These are phyloP conservation scores for Proteles cristata DNA, from an alignment of 2,113 vertebrate genomes.

Conservation along the genomic window DNA sequence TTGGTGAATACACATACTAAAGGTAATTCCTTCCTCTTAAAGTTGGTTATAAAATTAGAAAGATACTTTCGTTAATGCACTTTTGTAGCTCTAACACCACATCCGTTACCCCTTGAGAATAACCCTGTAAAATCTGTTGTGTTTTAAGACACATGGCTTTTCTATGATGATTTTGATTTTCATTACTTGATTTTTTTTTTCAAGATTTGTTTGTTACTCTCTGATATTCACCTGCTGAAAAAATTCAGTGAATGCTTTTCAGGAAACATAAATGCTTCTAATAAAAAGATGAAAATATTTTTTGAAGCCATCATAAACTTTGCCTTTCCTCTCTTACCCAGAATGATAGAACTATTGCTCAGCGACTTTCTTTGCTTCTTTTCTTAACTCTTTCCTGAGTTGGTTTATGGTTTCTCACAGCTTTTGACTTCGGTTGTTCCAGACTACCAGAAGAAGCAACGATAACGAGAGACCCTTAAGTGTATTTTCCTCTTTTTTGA, in stretches of 20 bases:
- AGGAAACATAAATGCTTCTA: constrained; percentile 60
- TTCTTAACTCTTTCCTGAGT: not conserved
- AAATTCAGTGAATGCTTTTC: not conserved
- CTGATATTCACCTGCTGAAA: not conserved
- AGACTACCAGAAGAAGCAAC: not conserved
- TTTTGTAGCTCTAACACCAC: not conserved
- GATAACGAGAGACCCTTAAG: not conserved
- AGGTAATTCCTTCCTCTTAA: constrained; percentile 3
- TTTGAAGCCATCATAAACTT: not conserved
- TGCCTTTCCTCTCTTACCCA: not conserved
- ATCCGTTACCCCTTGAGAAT: not conserved
- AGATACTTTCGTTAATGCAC: constrained; percentile 31
- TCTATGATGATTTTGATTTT: constrained; percentile 61
- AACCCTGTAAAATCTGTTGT: not conserved
- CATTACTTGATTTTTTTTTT: constrained; percentile 35
- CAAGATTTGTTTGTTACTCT: constrained; percentile 52
- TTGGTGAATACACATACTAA: not conserved
- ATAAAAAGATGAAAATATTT: constrained; percentile 58
- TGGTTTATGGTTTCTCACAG: not conserved
- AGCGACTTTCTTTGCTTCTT: not conserved
- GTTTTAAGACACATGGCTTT: not conserved
- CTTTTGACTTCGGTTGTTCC: not conserved
- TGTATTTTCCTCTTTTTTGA: not conserved
- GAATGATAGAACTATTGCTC: not conserved
- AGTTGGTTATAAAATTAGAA: constrained; percentile 25